A percentile compares a stretch with the other conserved stretches of the same genome.
Conservation (phyloP, 2,888 invertebrate species). For the Papilio gigon region DNA sequence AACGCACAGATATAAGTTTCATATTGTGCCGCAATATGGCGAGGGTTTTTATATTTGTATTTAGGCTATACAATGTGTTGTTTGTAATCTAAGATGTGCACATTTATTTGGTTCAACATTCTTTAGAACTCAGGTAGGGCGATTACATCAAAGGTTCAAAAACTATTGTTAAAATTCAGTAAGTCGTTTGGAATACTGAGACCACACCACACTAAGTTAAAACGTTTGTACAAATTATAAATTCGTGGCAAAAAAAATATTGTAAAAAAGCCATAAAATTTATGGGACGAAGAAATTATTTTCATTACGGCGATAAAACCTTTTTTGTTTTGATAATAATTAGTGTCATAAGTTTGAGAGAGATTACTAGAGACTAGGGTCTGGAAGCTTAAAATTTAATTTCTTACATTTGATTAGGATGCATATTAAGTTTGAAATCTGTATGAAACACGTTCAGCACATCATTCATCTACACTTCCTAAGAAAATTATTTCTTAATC, state of each 20-base stretch:
- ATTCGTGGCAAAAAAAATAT: conserved; percentile 3
- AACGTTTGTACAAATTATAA: conserved; percentile 20
- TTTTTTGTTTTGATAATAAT: background rate
- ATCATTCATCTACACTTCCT: background rate
- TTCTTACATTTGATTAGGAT: conserved; percentile 1
- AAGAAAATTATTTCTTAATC: background rate
- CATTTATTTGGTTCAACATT: conserved; percentile 4
- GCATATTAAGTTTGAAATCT: conserved; percentile 9
- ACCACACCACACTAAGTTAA: conserved; percentile 3
- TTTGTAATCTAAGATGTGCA: conserved; percentile 25
- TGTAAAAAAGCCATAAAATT: background rate
- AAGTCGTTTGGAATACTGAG: background rate
- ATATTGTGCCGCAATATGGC: too few species aligned
- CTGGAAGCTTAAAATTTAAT: conserved; percentile 11
- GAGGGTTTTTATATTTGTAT: too few species aligned
- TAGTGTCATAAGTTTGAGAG: conserved; percentile 19
- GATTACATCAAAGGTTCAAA: background rate
- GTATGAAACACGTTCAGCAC: background rate
- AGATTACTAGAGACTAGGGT: conserved; percentile 25
- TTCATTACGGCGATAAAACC: background rate
- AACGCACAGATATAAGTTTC: too few species aligned
- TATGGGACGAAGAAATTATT: background rate
- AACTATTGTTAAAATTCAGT: background rate
- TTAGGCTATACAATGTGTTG: conserved; percentile 14
- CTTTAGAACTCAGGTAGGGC: background rate